Base-by-base conservation (phyloP, 1,140 invertebrate species). In the Neodiprion fabricii region DNA sequence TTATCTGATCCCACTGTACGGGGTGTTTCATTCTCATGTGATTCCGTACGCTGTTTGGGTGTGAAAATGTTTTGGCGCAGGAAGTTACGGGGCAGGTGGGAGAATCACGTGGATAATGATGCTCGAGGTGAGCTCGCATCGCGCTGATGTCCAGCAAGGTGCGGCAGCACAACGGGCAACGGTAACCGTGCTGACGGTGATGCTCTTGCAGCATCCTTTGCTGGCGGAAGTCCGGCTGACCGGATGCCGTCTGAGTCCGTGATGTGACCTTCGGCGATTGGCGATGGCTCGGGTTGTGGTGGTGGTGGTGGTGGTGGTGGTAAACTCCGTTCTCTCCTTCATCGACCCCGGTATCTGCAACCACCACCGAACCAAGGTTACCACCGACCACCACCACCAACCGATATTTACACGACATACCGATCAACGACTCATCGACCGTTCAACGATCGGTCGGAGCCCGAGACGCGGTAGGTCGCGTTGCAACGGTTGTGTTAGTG, bases 1-100 rank as follows among this genome's bases (percentile, higher is more conserved):
- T 95, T 91, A 95, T 95, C 81, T 92, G 91, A 79, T 93, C 92
- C 94, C 94, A 95, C 81, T 95, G 92, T 75, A 91, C 86, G 1
- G 93, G 90, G 86, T 95, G 95, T 86, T 95, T 95, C 76, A 93
- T 91, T 75, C 94, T 89, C 94, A 95, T 95, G 85, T 95, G 94
- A 85, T 95, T 96, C 76, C 94, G 90, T 49, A 95, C 94, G 61
- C 93, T 95, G 86, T 95, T 96, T 8, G 94, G 94, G 87, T 96
- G 94, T 61, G 92, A 91, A 85, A 95, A 95, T 74, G 90, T 91
- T 77, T 94, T 91, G 53, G 92, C 91, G 84, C 94, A 96, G 70
- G 91, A 89, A 28, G 90, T 87, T 50, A 95, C 94, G 9, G 94
- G 94, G 87, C 94, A 95, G 61, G 92, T 90, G 53, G 93, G 93